Conservation (phyloP, 37 sponge, comb jelly and placozoan species). For the Chondrosia reniformis region DNA sequence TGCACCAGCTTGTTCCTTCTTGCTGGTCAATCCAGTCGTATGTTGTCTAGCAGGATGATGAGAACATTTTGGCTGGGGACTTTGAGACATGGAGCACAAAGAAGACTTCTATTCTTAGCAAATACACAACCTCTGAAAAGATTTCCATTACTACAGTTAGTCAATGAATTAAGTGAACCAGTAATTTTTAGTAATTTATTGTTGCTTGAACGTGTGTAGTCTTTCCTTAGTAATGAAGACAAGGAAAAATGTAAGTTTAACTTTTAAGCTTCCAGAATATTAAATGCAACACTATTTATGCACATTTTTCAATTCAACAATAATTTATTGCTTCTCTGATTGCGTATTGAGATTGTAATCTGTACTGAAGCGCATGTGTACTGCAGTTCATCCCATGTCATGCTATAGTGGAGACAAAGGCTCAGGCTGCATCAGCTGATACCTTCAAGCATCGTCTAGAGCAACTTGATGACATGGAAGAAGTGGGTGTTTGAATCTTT, state of each 20-base stretch:
- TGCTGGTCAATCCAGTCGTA: no score
- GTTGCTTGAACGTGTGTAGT: slow-evolving; percentile 33
- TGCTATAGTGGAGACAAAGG: slow-evolving; percentile 79
- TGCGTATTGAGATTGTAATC: no score
- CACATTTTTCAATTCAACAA: no score
- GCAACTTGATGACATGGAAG: slow-evolving; percentile 94
- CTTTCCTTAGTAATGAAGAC: slow-evolving; percentile 82
- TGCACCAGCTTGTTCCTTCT: no score
- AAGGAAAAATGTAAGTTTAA: slow-evolving; percentile 71
- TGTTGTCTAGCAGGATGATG: slow-evolving; percentile 3
- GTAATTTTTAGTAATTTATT: not conserved
- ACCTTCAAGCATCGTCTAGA: slow-evolving; percentile 89
- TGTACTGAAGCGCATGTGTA: not conserved
- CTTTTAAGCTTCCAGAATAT: no score
- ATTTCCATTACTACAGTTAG: slow-evolving; percentile 90
- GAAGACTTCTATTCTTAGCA: slow-evolving; percentile 74
- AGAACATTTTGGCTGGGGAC: slow-evolving; percentile 17
- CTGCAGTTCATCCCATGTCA: not conserved
- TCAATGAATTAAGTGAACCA: not conserved
- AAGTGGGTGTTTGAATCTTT: slow-evolving; percentile 44
- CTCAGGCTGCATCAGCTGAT: slow-evolving; percentile 77
- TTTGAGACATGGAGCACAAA: slow-evolving; percentile 91
- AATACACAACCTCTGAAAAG: slow-evolving; percentile 86
- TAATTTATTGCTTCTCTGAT: no score
- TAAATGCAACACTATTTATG: no score